Evolutionary conservation across 2,797 vertebrate species (phyloP), one percentile per base, ranked within the genome.

Genomic region (Poliocrania exsul): DNA sequence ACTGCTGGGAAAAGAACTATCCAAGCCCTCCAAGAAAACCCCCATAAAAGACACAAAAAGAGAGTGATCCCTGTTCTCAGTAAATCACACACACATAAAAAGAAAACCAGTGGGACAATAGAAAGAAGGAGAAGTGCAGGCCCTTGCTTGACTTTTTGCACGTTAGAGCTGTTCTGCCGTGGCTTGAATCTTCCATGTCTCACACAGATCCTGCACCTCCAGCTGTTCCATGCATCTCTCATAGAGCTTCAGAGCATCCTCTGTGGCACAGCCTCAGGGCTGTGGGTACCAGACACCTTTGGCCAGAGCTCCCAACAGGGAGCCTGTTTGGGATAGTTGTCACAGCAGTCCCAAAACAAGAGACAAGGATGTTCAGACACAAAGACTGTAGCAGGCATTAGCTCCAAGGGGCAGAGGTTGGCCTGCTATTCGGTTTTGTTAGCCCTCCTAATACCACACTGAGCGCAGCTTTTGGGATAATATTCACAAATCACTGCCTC

Each of bases 301-400:
- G 0, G 0, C 4, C 11, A 24, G n/a, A 13, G 40, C 17, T 38
- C 15, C 47, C 29, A 10, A 29, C 3, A 6, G 2, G 2, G 4
- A 4, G 3, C 4, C 9, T 35, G 1, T 31, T 61, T 18, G 28
- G 6, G 16, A 23, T 20, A 7, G 13, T n/a, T 57, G 17, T n/a
- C 25, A 69, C 29, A 11, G 35, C 2, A 3, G 20, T 24, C 26
- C 31, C 31, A 46, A 88, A 53, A 29, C 5, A 4, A 35, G 38
- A 42, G 11, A 56, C 16, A 50, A 38, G 9, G 9, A 54, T 2
- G 2, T 29, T 29, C 20, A 33, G 23, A 37, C 31, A 47, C 9
- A 58, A 80, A 47, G 10, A 10, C 26, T 42, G 10, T 14, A 69
- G 61, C 56, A 84, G 26, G 26, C 26, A 51, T 51, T 51, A 51